Percentiles rank a stretch among this genome's conserved stretches.
Evolutionary conservation across 2,797 vertebrate species (phyloP).

Genomic region (Sandelia bainsii): DNA sequence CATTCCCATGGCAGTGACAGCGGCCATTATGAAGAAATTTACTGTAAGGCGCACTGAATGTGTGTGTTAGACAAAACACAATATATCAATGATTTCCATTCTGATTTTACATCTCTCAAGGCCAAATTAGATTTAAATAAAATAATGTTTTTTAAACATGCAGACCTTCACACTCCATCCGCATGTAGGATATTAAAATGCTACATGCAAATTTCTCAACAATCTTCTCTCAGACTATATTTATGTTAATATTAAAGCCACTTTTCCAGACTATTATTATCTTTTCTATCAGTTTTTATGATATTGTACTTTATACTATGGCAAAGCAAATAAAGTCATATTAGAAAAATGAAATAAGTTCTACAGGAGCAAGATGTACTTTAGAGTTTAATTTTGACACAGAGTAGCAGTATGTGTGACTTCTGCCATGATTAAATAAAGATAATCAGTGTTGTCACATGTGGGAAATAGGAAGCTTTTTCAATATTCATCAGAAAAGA

Average conservation of each 20-base stretch:
- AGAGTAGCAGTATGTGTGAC: conserved; percentile 23
- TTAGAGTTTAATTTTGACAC: conserved; percentile 52
- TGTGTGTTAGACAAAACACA: neutral
- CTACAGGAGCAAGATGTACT: conserved; percentile 34
- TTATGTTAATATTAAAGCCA: neutral
- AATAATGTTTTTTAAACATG: neutral
- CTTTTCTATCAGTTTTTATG: conserved; percentile 16
- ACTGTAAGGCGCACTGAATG: neutral
- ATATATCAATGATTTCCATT: conserved; percentile 9
- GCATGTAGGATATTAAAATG: no score
- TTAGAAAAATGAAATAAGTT: conserved; percentile 23
- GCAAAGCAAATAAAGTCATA: conserved; percentile 46
- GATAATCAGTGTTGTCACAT: conserved; percentile 38
- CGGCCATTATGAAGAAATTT: conserved; percentile 32
- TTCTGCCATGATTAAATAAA: conserved; percentile 48
- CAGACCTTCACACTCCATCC: neutral
- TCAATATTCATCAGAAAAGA: conserved; percentile 17
- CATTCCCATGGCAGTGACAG: conserved; percentile 36
- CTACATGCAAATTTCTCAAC: neutral
- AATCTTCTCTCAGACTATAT: neutral
- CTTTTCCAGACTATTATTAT: conserved; percentile 1
- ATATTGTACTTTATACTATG: conserved; percentile 14
- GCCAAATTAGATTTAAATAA: neutral
- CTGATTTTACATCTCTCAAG: neutral
- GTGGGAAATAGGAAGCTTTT: conserved; percentile 31